Evolutionary conservation across 2,797 vertebrate species (phyloP), one percentile per base, ranked within the genome.

Genomic region (Phalloptychus januarius): DNA sequence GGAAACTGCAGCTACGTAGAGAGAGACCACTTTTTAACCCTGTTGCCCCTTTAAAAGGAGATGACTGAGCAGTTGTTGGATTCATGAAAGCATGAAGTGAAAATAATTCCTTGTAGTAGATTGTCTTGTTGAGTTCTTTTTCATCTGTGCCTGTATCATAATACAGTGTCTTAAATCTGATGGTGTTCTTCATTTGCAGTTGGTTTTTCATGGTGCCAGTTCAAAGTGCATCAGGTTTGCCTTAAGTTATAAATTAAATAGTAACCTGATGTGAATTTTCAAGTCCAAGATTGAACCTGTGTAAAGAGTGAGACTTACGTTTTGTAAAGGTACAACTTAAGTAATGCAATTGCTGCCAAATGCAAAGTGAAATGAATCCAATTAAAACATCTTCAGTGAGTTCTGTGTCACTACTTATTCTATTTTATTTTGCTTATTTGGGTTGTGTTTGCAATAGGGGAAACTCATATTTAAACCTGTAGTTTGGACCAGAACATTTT

Each of bases 1-100:
- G 94, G 46, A 98, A 95, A 86, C 94, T 99, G 46, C 95, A 96
- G 75, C 91, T 96, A 36, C 95, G 96, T 73, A 94, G 91, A 81
- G 95, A 96, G 86, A 96, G 98, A 61, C 98, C 98, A 0, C 81
- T 97, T 44, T 99, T 98, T 95, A 99, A 99, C 92, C 98, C 98
- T 1, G 97, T 98, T 6, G 97, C 97, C 44, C 97, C 97, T 76
- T 79, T 97, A 83, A 94, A 67, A 72, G 81, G 4, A 18, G 95
- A 98, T 36, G 95, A 97, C 70, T 99, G 90, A 94, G 0, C 3
- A 16, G 36, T 0, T 25, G 40, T 44, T 44, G 42, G 54, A 77
- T 33, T 42, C 11, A 54, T 56, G 6, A 10, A 67, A 58, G n/a
- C 52, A 72, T 31, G 12, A 77, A 72, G 75, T 65, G 13, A 69